Base-by-base conservation (phyloP, 2,797 vertebrate genomes). In the Eurystomus glaucurus region DNA sequence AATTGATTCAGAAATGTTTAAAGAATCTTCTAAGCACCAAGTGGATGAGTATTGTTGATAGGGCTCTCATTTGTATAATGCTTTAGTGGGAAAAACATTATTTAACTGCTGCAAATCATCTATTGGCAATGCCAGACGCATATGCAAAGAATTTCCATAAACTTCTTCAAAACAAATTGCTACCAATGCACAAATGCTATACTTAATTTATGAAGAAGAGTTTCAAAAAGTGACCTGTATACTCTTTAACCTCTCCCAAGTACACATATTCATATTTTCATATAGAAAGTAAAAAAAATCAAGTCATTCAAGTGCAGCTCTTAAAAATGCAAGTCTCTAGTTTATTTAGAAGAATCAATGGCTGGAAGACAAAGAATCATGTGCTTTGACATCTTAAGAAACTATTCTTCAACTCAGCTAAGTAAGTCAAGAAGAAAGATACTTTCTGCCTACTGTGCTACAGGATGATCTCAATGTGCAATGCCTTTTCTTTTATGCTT, bases 1-100 rank as follows among this genome's bases (percentile, higher is more conserved):
- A 96, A 97, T 87, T 94, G 82, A 96, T 97, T 95, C 87, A 94
- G 70, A 96, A 97, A 90, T 84, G 65, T 76, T 88, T 75, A 75
- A 95, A 93, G 83, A 88, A 78, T 81, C 71, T 90, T 91, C 90
- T 81, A 74, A 93, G 74, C 52, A 76, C 60, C 72, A 65, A 94
- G 41, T 94, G 75, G 92, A 79, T 88, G 57, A 93, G 50, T 75
- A 65, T 28, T 69, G 82, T 86, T 94, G 79, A 69, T 82, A 72
- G 60, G 33, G 54, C 2, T 54, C 80, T 77, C 60, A 61, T 72
- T 80, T 93, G 61, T 85, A 91, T 78, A 87, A 75, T 11, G 37
- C 52, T 92, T 94, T 62, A 79, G 37, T 54, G 72, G 74, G 78
- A 93, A 89, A 95, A 85, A 21, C 31, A 33, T 71, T 13, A 86